phyloP scores from a whole-genome alignment of 2,113 vertebrate species.

The Corythornis madagascariensis region DNA sequence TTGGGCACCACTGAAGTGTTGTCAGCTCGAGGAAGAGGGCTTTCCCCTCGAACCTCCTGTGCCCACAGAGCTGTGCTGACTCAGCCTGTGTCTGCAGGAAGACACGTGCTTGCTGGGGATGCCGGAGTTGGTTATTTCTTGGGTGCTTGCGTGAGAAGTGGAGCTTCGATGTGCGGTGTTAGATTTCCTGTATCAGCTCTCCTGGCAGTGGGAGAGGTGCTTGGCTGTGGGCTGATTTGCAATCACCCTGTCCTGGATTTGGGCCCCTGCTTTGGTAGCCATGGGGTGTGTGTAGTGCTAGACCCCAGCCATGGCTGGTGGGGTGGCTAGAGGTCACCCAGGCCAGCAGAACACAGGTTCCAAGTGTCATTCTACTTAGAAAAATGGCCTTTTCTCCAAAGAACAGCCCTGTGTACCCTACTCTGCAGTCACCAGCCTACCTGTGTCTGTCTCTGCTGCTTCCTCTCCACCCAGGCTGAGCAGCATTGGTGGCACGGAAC shows the following conservation, averaged over 20 bases:
- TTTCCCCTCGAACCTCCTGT: background rate
- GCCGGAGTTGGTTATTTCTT: background rate
- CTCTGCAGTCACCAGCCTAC: background rate
- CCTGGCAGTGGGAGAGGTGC: background rate
- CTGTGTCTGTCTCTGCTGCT: background rate
- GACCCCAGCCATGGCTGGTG: background rate
- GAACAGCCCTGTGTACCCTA: background rate
- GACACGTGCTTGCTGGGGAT: background rate
- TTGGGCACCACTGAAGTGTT: background rate
- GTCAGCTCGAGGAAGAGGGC: background rate
- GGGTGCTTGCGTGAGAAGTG: background rate
- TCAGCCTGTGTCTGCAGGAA: background rate
- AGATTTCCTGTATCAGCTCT: conserved; percentile 10
- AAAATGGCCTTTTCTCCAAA: background rate
- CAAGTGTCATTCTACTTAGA: background rate
- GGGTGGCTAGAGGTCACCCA: background rate
- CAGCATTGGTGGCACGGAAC: background rate
- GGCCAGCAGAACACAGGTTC: background rate
- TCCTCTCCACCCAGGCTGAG: background rate
- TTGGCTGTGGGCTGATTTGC: background rate
- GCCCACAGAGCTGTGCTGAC: background rate
- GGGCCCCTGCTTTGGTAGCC: background rate
- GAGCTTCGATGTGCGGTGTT: background rate
- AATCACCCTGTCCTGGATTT: background rate
- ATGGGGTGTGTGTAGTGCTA: background rate